These are phyloP conservation scores for Acropora yongei DNA, from an alignment of 64 coral and sea anemone genomes.

Conservation along the genomic window DNA sequence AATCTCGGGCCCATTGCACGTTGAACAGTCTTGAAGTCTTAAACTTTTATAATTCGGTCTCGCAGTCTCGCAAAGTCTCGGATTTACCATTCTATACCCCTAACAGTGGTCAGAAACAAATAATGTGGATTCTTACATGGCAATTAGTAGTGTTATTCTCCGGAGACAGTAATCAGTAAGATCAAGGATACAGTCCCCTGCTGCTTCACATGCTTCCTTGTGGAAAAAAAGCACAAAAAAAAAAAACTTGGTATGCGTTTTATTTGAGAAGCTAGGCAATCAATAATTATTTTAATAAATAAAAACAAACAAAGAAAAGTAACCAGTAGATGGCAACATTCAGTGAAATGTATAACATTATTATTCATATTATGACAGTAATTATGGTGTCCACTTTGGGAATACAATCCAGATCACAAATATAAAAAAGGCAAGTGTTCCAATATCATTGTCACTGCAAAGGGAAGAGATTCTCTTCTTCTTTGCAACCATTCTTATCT, in stretches of 20 bases:
- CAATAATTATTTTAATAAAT: too few species aligned
- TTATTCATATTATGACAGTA: too few species aligned
- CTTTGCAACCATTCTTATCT: neutral
- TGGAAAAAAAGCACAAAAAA: neutral
- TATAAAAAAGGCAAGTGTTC: neutral
- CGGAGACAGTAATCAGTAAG: conserved; percentile 94
- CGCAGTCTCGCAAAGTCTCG: too few species aligned
- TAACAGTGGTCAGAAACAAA: too few species aligned
- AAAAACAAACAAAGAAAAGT: too few species aligned
- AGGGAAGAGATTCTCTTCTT: neutral
- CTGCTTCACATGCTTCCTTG: conserved; percentile 95
- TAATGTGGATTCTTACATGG: conserved; percentile 41
- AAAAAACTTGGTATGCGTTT: neutral
- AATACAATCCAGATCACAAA: neutral
- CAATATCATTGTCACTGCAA: neutral
- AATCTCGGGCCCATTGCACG: too few species aligned
- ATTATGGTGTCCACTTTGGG: too few species aligned
- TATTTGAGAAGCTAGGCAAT: neutral
- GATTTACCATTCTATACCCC: too few species aligned
- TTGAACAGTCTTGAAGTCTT: too few species aligned
- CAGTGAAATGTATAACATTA: too few species aligned
- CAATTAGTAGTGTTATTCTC: conserved; percentile 86
- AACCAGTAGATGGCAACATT: too few species aligned
- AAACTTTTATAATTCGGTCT: too few species aligned
- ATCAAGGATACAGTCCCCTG: conserved; percentile 90